These are phyloP conservation scores for Drosophila seclusa DNA, from an alignment of 2,888 invertebrate genomes.

Conservation along the genomic window DNA sequence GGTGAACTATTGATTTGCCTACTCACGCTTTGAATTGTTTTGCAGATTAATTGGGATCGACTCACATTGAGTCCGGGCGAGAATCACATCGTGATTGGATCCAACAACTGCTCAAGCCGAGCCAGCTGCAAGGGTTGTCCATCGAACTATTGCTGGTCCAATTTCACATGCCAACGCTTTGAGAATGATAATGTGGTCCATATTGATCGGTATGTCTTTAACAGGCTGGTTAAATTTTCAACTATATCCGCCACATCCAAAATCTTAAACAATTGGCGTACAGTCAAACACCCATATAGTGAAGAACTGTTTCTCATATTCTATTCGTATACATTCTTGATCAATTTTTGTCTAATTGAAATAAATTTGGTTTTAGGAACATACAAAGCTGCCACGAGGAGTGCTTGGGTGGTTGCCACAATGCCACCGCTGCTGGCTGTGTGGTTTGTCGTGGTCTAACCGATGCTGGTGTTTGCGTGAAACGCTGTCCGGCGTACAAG, in stretches of 20 bases:
- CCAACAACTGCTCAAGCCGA: conserved; percentile 55
- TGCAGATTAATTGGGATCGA: conserved; percentile 82
- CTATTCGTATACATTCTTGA: not conserved
- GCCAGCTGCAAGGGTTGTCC: conserved; percentile 76
- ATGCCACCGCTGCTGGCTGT: conserved; percentile 86
- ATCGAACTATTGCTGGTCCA: conserved; percentile 82
- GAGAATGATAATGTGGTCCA: conserved; percentile 79
- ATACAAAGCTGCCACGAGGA: conserved; percentile 88
- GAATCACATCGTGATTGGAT: conserved; percentile 69
- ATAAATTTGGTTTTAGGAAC: conserved; percentile 44
- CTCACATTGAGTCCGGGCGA: conserved; percentile 75
- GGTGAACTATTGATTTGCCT: not conserved
- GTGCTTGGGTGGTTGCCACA: conserved; percentile 92
- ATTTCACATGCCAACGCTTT: conserved; percentile 80
- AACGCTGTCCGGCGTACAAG: conserved; percentile 89
- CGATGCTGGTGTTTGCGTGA: conserved; percentile 87
- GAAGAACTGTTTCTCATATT: not conserved
- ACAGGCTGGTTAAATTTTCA: not conserved
- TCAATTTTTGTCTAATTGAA: not conserved
- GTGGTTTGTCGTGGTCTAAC: conserved; percentile 88
- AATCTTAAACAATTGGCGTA: not conserved
- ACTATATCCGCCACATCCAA: not conserved
- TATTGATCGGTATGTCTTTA: conserved; percentile 55
- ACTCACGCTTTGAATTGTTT: not conserved
- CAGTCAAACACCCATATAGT: not conserved